Base-by-base conservation (phyloP, 2,797 vertebrate species). In the Gadopsis bispinosus region DNA sequence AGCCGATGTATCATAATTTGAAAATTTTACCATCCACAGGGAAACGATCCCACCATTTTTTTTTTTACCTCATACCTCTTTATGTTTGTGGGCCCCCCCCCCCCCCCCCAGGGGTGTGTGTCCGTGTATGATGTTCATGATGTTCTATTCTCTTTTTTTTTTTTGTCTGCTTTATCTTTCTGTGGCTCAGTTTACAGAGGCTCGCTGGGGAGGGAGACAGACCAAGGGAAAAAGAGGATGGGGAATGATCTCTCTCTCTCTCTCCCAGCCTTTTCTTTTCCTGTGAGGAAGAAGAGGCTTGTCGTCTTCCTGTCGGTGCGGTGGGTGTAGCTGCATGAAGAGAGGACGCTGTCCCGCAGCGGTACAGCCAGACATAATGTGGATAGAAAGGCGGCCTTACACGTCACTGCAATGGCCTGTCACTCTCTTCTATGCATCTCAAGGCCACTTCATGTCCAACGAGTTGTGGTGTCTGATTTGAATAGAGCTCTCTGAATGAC, bases 181-280 rank as follows among this genome's bases (percentile, higher is more conserved):
- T 51, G 35, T 20, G 20, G 66, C 69, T 87, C 54, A 20, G 54
- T 64, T 73, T 79, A 61, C 68, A 70, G 54, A 81, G 54, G 51
- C 68, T 70, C 67, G 4, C 77, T 26, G 31, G 60, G 62, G 66
- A 78, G 64, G 64, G 64, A 88, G 75, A 84, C 81, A 83, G 79
- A 86, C 64, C 77, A 75, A 84, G 65, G 66, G 76, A 84, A 75
- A 88, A 88, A 85, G 76, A 86, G 73, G 31, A 61, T 88, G 87
- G 93, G 82, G 86, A 91, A 91, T 86, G 88, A 88, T 35, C 77
- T 47, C 17, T 55, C 53, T 75, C 77, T 56, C 73, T 86, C 77
- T 75, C 56, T 5, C 47, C 19, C n/a, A 13, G 68, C 67, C 75
- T 79, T 26, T 26, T 26, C 26, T 26, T 26, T 26, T 84, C 73